phyloP scores from a whole-genome alignment of 2,113 vertebrate species.

The Nyctibius bracteatus region DNA sequence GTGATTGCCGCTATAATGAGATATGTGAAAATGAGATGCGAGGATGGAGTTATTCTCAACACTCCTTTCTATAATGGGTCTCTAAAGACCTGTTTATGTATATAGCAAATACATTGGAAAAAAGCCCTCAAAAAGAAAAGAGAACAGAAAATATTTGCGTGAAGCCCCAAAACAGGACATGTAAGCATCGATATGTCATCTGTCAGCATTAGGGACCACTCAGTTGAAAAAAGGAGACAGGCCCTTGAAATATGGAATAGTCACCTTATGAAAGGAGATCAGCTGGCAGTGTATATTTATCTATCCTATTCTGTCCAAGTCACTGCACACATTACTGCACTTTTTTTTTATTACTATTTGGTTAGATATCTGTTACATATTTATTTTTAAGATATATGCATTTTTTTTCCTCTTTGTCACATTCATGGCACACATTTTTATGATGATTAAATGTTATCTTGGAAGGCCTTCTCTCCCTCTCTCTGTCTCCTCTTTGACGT shows the following conservation, averaged over 20 bases:
- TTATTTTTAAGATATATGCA: not conserved
- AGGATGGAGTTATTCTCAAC: not conserved
- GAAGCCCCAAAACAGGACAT: not conserved
- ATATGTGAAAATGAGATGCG: not conserved
- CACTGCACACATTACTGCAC: not conserved
- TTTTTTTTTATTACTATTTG: not conserved
- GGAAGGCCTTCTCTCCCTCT: not conserved
- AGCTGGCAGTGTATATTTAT: not conserved
- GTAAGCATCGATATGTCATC: not conserved
- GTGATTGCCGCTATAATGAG: not conserved
- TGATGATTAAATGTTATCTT: slow-evolving; percentile 17
- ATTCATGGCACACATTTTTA: not conserved
- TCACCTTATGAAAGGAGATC: not conserved
- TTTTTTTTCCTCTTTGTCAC: not conserved
- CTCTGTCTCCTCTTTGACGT: not conserved
- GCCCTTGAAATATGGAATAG: not conserved
- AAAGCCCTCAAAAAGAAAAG: not conserved
- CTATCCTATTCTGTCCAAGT: not conserved
- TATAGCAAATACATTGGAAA: not conserved
- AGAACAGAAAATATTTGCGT: not conserved
- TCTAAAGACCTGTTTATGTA: not conserved
- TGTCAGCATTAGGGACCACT: not conserved
- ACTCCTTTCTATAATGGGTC: not conserved
- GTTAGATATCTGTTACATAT: not conserved
- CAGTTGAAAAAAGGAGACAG: not conserved